A percentile compares a stretch with the other conserved stretches of the same genome.
phyloP scores from a whole-genome alignment of 2,888 invertebrate genomes.

The Caenorhabditis imperialis region DNA sequence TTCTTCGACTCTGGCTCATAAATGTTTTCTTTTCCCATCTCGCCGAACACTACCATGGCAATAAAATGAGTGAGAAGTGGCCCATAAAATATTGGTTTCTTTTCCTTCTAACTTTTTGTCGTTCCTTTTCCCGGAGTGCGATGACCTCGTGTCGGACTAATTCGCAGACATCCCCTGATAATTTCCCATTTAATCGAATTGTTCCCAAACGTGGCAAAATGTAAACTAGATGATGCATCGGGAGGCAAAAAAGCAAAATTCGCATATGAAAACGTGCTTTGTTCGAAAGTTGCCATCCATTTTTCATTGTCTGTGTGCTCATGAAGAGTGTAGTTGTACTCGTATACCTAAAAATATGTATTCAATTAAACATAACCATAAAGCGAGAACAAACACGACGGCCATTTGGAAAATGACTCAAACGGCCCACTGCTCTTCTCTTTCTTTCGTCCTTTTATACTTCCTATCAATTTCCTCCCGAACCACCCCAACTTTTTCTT shows the following conservation, averaged over 20 bases:
- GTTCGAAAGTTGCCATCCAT: no score
- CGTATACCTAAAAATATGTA: no score
- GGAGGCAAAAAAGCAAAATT: no score
- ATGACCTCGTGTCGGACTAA: conserved; percentile 13
- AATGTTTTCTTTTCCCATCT: no score
- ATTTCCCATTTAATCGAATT: background rate
- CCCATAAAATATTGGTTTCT: conserved; percentile 6
- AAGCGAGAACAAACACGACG: no score
- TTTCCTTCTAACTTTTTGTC: background rate
- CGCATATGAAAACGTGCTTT: no score
- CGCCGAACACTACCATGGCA: background rate
- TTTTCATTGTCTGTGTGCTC: no score
- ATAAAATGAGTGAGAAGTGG: background rate
- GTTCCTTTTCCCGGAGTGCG: background rate
- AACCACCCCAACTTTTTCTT: no score
- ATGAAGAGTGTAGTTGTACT: background rate
- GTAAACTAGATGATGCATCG: background rate
- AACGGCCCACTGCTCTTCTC: conserved; percentile 6
- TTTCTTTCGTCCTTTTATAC: background rate
- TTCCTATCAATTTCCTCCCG: background rate
- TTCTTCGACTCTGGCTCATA: no score
- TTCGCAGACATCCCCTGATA: conserved; percentile 1
- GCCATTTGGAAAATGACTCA: background rate
- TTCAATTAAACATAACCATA: no score
- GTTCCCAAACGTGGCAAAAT: background rate